Conservation (phyloP, 2,888 invertebrate genomes). For the Dusona sp. region DNA sequence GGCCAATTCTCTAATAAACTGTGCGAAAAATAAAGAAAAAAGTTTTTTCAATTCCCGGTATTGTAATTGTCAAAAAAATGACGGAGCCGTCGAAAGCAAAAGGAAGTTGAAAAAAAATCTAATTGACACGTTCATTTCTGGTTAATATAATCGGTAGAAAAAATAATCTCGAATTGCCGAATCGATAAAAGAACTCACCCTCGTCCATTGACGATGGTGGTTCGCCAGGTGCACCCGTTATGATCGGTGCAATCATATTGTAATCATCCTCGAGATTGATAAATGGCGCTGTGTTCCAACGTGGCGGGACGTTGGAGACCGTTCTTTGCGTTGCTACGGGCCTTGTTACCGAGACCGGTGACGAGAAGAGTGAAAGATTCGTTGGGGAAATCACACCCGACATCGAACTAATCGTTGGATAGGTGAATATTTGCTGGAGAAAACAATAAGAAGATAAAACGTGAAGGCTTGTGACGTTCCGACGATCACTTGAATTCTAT, state of each 20-base stretch:
- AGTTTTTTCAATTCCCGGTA: background rate
- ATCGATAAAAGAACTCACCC: constrained; percentile 75
- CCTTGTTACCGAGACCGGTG: constrained; percentile 88
- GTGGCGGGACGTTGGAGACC: constrained; percentile 85
- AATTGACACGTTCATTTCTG: background rate
- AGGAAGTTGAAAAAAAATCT: background rate
- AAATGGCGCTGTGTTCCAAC: constrained; percentile 95
- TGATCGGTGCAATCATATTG: constrained; percentile 94
- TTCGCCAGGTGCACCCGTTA: constrained; percentile 86
- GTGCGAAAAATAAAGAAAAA: background rate
- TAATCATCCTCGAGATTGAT: constrained; percentile 97
- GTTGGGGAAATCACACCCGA: constrained; percentile 96
- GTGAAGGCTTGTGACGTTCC: background rate
- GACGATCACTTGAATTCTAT: background rate
- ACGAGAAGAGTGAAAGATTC: constrained; percentile 93
- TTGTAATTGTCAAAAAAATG: background rate
- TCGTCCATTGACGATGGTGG: constrained; percentile 83
- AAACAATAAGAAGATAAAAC: constrained; percentile 1
- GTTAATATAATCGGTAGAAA: background rate
- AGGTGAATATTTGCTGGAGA: constrained; percentile 93
- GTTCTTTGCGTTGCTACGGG: constrained; percentile 90
- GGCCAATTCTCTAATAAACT: background rate
- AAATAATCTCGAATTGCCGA: background rate
- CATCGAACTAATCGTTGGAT: constrained; percentile 94
- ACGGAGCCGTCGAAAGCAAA: background rate